Evolutionary conservation across 2,113 vertebrate species (phyloP), one percentile per base, ranked within the genome.

Genomic region (Platysternon megacephalum): DNA sequence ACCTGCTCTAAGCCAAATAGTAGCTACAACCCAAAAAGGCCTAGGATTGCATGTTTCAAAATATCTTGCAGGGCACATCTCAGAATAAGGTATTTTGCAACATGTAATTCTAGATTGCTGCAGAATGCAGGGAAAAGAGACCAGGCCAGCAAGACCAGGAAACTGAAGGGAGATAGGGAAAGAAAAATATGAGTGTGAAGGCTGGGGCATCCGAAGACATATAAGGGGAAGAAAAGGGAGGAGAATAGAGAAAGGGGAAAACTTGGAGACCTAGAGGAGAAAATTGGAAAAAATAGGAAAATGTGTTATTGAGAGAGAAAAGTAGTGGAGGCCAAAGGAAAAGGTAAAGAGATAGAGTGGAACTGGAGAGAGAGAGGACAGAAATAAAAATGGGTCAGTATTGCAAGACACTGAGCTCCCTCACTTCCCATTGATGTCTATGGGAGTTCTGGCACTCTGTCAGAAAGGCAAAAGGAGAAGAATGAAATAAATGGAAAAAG

Each of bases 381-480:
- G 3, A 55, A 61, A 17, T 16, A 7, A 82, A 91, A 87, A 7
- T 1, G 5, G 21, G 26, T 11, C 35, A 82, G 8, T 56, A 6
- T 19, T 58, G 17, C 4, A 19, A 48, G 55, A 24, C 81, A 12
- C 42, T 44, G 49, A 58, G 42, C 58, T 87, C 85, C 16, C 3
- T 19, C 32, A 26, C 8, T 93, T 90, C 90, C n/a, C 12, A 12
- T 22, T 87, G 6, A 5, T 72, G 84, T 42, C 10, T 84, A 21
- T 13, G 7, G 29, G n/a, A 72, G n/a, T 72, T 72, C n/a, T 72
- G 21, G 3, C 28, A 52, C 1, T 0, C 14, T 79, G 39, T 84
- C 82, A 55, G n/a, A 94, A 90, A 68, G 28, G 39, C n/a, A 90
- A 81, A 86, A 72, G 79, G 8, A 89, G 32, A 86, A 3, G 11